phyloP scores from a whole-genome alignment of 2,888 invertebrate genomes.

The Anorthoa munda region DNA sequence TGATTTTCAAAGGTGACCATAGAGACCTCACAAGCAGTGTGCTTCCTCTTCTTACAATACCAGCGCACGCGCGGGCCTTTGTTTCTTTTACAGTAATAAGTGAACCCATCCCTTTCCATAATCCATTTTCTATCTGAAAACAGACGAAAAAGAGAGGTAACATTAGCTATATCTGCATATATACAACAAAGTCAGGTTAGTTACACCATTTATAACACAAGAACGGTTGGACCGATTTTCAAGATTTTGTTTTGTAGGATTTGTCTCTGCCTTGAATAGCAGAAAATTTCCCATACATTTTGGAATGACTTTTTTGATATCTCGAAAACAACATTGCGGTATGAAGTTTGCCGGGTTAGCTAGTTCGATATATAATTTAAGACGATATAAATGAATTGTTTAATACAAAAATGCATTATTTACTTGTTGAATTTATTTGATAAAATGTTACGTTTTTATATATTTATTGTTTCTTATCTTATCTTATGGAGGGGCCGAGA shows the following conservation, averaged over 20 bases:
- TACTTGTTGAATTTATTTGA: conserved; percentile 1
- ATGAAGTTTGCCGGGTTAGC: too few species aligned
- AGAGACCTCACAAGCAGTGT: conserved; percentile 24
- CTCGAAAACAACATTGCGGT: too few species aligned
- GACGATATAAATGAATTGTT: background rate
- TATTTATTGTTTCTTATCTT: too few species aligned
- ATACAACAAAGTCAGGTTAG: too few species aligned
- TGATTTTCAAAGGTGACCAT: conserved; percentile 24
- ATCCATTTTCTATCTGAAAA: conserved; percentile 38
- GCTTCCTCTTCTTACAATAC: conserved; percentile 41
- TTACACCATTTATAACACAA: too few species aligned
- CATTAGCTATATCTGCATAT: background rate
- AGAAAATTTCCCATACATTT: too few species aligned
- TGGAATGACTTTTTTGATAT: too few species aligned
- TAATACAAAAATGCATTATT: background rate
- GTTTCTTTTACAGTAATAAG: conserved; percentile 44
- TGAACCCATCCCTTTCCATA: conserved; percentile 24
- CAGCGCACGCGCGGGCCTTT: conserved; percentile 32
- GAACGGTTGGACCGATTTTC: too few species aligned
- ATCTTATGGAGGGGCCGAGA: too few species aligned
- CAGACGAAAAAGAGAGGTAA: background rate
- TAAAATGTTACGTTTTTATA: background rate
- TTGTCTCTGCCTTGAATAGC: too few species aligned
- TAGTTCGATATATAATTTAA: background rate
- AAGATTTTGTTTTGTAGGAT: too few species aligned